Percentiles rank a stretch among this genome's conserved stretches.
These are phyloP conservation scores for Buceros bicornis DNA, from an alignment of 2,797 vertebrate species.

Conservation along the genomic window DNA sequence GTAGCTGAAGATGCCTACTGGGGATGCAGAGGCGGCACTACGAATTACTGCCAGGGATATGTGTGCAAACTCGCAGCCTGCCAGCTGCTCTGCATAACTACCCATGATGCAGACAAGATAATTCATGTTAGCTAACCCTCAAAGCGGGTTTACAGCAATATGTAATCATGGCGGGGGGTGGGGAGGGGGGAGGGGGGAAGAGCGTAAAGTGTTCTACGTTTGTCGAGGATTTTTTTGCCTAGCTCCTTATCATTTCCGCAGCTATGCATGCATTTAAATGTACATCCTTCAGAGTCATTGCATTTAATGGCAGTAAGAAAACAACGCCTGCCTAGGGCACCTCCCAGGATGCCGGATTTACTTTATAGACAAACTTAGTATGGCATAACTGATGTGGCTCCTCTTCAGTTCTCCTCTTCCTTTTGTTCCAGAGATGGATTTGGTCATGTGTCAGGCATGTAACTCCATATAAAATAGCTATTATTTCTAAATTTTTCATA, in stretches of 20 bases:
- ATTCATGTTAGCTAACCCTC: background rate
- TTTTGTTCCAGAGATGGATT: background rate
- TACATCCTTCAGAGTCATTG: background rate
- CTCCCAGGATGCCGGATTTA: background rate
- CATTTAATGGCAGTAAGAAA: background rate
- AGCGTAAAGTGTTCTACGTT: background rate
- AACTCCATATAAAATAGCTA: background rate
- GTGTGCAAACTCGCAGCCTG: background rate
- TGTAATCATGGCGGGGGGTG: background rate
- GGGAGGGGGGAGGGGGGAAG: no score
- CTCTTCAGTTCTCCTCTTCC: background rate
- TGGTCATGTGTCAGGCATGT: background rate
- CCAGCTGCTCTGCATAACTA: background rate
- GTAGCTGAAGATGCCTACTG: rapidly evolving
- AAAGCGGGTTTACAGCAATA: background rate
- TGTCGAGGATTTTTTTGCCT: background rate
- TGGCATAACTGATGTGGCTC: background rate
- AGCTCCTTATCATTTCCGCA: background rate
- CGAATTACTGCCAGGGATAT: background rate
- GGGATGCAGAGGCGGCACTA: background rate
- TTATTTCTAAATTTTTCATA: background rate
- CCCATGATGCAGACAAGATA: background rate
- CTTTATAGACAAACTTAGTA: background rate
- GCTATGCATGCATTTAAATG: rapidly evolving
- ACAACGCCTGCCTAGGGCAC: no score